A percentile compares a stretch with the other conserved stretches of the same genome.
phyloP scores from a whole-genome alignment of 2,797 vertebrate species.

The Pithecia hirsuta region DNA sequence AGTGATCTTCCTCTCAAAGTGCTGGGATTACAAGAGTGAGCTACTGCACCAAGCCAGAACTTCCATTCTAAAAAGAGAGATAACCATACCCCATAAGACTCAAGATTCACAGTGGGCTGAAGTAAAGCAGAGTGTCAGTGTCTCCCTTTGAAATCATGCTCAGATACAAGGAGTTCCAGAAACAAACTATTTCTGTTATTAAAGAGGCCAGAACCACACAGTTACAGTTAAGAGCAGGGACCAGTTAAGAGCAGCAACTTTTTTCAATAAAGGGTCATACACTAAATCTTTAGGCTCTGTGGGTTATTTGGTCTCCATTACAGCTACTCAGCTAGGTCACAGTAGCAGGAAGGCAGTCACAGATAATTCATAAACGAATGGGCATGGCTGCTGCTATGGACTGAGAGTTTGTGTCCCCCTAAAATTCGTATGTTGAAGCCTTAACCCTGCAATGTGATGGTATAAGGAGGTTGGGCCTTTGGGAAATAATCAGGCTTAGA shows the following conservation, averaged over 20 bases:
- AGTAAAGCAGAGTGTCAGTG: not conserved
- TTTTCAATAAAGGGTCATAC: not conserved
- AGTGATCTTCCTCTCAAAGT: not conserved
- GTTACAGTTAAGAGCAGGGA: not conserved
- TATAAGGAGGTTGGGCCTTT: not conserved
- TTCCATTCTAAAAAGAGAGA: not conserved
- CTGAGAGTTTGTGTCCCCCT: not conserved
- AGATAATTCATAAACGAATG: accelerated
- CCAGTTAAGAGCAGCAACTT: not conserved
- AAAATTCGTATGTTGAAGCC: not conserved
- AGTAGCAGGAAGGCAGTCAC: not conserved
- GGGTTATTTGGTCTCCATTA: not conserved
- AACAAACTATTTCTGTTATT: not conserved
- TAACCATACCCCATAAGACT: not conserved
- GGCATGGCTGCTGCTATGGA: not conserved
- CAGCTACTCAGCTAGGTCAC: not conserved
- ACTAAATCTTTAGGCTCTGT: not conserved
- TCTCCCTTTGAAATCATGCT: not conserved
- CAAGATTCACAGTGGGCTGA: not conserved
- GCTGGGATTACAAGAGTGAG: not conserved
- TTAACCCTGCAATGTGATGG: not conserved
- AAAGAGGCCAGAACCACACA: not conserved
- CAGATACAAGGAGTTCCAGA: not conserved
- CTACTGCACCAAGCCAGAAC: not conserved
- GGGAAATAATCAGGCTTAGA: not conserved